Percentiles rank a stretch among this genome's conserved stretches.
These are phyloP conservation scores for Drosophila eohydei DNA, from an alignment of 2,888 invertebrate genomes.

Conservation along the genomic window DNA sequence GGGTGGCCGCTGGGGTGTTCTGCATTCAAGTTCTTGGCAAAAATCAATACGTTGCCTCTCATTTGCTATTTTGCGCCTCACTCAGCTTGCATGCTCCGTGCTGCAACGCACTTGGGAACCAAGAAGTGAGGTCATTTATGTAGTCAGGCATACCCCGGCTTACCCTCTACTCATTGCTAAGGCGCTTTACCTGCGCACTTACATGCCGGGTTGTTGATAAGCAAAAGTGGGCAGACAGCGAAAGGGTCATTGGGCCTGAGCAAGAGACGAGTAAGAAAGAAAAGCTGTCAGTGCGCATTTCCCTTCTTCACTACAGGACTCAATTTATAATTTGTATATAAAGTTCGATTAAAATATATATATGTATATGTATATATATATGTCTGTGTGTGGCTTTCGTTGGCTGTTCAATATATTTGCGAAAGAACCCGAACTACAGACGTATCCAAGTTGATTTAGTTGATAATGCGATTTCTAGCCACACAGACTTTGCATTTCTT, in stretches of 20 bases:
- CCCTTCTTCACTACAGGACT: constrained; percentile 16
- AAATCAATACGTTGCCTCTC: constrained; percentile 64
- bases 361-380: not conserved
- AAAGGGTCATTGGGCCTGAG: constrained; percentile 22
- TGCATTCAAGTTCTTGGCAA: constrained; percentile 25
- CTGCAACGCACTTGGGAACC: not conserved
- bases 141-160: constrained; percentile 15
- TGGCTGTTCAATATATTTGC: constrained; percentile 47
- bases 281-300: constrained; percentile 49
- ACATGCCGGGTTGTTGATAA: constrained; percentile 64
- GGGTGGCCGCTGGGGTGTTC: not conserved
- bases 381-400: constrained; percentile 8
- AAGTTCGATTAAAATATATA: too few species aligned
- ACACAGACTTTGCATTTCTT: constrained; percentile 41
- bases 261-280: not conserved
- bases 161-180: too few species aligned
- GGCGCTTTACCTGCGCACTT: constrained; percentile 4
- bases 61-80: constrained; percentile 32
- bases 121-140: not conserved
- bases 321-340: constrained; percentile 68
- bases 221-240: constrained; percentile 52
- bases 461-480: constrained; percentile 58
- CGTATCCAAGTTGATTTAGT: constrained; percentile 42
- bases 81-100: constrained; percentile 64
- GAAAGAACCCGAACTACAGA: constrained; percentile 22